A percentile compares a stretch with the other conserved stretches of the same genome.
phyloP scores from a whole-genome alignment of 2,113 vertebrate species.

The Catagonus wagneri region DNA sequence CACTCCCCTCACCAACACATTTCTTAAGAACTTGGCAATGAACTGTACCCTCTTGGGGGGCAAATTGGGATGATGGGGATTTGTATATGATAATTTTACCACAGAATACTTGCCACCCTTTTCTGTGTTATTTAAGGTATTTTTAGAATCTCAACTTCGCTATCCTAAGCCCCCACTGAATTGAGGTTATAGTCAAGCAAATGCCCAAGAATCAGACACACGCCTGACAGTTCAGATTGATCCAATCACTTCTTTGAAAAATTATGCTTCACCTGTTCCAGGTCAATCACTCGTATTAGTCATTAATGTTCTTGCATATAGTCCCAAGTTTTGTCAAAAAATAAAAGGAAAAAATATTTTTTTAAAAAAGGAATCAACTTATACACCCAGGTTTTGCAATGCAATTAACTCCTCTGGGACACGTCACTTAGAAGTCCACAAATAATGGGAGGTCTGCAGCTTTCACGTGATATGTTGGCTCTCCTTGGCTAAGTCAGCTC shows the following conservation, averaged over 20 bases:
- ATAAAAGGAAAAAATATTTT: no score
- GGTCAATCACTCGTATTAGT: background rate
- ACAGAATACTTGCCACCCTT: background rate
- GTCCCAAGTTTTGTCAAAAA: background rate
- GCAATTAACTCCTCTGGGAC: background rate
- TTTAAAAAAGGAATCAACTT: background rate
- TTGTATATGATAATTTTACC: background rate
- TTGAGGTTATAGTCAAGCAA: background rate
- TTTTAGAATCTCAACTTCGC: background rate
- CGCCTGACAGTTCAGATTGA: background rate
- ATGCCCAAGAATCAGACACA: background rate
- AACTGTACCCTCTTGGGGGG: background rate
- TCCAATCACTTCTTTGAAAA: background rate
- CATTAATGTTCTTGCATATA: background rate
- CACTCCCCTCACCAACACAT: background rate
- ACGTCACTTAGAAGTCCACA: background rate
- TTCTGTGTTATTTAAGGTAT: background rate
- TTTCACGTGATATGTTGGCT: background rate
- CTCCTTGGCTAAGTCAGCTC: background rate
- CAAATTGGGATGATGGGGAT: background rate
- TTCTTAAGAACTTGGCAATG: background rate
- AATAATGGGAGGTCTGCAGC: background rate
- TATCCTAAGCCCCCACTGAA: background rate
- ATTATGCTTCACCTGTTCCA: background rate
- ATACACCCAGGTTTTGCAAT: background rate